These are phyloP conservation scores for Tetragnatha versicolor DNA, from an alignment of 1,140 invertebrate species.

Conservation along the genomic window DNA sequence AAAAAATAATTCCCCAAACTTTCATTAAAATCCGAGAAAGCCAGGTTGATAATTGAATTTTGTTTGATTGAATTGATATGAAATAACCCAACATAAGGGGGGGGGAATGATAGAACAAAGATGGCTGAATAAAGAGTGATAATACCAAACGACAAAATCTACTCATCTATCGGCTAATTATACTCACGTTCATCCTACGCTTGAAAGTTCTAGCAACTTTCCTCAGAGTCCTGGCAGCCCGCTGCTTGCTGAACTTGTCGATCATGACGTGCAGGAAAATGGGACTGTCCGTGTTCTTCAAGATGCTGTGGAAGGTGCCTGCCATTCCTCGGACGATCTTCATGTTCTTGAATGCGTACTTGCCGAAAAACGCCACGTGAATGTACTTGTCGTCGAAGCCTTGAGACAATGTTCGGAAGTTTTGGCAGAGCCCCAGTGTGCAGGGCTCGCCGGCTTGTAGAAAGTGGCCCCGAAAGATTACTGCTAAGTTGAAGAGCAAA, in stretches of 20 bases:
- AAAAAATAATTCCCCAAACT: too few relatives aligned
- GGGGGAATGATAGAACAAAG: too few relatives aligned
- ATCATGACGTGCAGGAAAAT: conserved; percentile 54
- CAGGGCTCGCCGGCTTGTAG: not conserved
- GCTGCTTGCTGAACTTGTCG: conserved; percentile 22
- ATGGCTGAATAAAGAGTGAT: too few relatives aligned
- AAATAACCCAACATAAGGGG: too few relatives aligned
- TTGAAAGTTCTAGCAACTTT: conserved; percentile 18
- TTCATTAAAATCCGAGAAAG: too few relatives aligned
- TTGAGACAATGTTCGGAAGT: not conserved
- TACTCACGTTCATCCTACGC: conserved; percentile 41
- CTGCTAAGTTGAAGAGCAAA: conserved; percentile 4
- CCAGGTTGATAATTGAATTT: too few relatives aligned
- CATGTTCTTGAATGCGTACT: conserved; percentile 55
- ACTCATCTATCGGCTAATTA: too few relatives aligned
- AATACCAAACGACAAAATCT: too few relatives aligned
- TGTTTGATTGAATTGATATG: too few relatives aligned
- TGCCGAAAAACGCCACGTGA: conserved; percentile 48
- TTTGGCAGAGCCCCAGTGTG: not conserved
- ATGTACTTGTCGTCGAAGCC: conserved; percentile 7
- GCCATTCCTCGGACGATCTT: conserved; percentile 50
- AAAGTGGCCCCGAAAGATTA: conserved; percentile 1
- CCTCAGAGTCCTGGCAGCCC: conserved; percentile 36
- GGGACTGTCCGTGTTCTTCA: conserved; percentile 18
- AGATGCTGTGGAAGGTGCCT: conserved; percentile 23